These are phyloP conservation scores for Helogale parvula DNA, from an alignment of 2,113 vertebrate species.

Conservation along the genomic window DNA sequence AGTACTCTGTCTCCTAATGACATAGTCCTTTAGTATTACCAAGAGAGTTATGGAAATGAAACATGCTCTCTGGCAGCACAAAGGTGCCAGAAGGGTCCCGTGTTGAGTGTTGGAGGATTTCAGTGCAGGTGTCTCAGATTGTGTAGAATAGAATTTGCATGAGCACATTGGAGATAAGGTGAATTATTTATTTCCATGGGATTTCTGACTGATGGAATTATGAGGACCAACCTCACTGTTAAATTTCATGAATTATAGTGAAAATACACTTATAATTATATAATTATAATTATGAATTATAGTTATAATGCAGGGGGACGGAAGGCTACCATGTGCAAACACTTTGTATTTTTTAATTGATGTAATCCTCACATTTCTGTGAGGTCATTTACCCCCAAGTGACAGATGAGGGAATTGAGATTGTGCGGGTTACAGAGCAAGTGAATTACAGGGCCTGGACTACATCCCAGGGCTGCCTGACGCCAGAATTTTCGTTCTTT, in stretches of 20 bases:
- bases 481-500: background rate
- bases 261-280: background rate
- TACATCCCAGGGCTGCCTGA: background rate
- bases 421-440: background rate
- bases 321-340: background rate
- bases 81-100: background rate
- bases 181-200: background rate
- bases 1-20: background rate
- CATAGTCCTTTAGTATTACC: background rate
- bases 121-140: background rate
- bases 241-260: slow-evolving; percentile 13
- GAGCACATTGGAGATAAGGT: background rate
- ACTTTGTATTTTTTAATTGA: background rate
- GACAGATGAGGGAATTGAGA: slow-evolving; percentile 6
- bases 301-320: background rate
- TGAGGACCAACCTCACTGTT: background rate
- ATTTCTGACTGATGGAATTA: background rate
- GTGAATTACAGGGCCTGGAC: background rate
- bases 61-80: background rate
- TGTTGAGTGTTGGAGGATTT: background rate
- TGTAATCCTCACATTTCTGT: background rate
- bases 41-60: background rate
- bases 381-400: background rate
- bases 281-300: background rate
- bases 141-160: background rate